Conservation (phyloP, 2,888 invertebrate species). For the Metacarcinus magister region DNA sequence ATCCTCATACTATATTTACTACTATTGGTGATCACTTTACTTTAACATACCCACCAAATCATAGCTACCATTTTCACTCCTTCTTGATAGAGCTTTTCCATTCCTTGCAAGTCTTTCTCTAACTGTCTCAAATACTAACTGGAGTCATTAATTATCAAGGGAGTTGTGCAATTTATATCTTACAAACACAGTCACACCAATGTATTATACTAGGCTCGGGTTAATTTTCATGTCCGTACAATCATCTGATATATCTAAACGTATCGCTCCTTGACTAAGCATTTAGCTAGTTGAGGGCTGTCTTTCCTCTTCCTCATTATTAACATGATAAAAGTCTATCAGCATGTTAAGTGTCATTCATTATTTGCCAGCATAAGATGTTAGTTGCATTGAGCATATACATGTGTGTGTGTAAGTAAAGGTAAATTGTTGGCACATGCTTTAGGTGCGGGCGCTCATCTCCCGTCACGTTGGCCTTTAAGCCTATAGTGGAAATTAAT, state of each 20-base stretch:
- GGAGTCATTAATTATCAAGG: not conserved
- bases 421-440: too few species aligned
- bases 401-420: too few species aligned
- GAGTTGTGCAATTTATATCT: not conserved
- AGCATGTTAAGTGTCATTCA: too few species aligned
- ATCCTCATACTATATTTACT: not conserved
- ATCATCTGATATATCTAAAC: not conserved
- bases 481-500: too few species aligned
- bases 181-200: not conserved
- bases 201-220: not conserved
- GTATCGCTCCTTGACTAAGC: not conserved
- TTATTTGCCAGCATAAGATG: not conserved
- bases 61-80: not conserved
- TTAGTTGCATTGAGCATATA: not conserved
- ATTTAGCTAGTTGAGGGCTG: not conserved
- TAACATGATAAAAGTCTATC: too few species aligned
- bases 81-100: not conserved
- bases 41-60: not conserved
- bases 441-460: too few species aligned
- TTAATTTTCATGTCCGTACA: not conserved
- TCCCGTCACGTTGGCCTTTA: too few species aligned
- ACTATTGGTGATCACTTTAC: not conserved
- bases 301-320: not conserved
- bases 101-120: not conserved
- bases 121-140: not conserved